Conservation (phyloP, 2,113 vertebrate genomes). For the Colossoma macropomum region DNA sequence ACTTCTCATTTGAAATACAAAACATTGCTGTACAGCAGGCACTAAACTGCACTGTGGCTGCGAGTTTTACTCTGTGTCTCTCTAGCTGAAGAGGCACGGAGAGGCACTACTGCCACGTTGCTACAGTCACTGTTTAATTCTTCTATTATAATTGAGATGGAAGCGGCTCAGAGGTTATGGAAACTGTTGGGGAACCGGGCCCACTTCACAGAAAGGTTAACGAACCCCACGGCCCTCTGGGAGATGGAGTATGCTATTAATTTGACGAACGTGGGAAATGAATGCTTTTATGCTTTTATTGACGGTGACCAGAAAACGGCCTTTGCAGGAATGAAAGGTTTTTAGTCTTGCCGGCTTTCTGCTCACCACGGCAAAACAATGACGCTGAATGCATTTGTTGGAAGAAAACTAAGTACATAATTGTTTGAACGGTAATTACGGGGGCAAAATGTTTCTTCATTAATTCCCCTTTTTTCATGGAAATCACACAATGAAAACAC, state of each 20-base stretch:
- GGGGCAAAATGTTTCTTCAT: conserved; percentile 84
- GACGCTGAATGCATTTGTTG: conserved; percentile 84
- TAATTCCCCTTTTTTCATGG: conserved; percentile 78
- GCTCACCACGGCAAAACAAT: conserved; percentile 80
- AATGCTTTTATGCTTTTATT: conserved; percentile 90
- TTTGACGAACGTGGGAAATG: conserved; percentile 88
- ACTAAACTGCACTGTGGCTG: conserved; percentile 19
- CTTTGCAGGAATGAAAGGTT: conserved; percentile 87
- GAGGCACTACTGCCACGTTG: conserved; percentile 79
- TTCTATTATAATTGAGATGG: conserved; percentile 86
- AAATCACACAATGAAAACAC: conserved; percentile 69
- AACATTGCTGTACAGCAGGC: not conserved
- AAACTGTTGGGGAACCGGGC: conserved; percentile 82
- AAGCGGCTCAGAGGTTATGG: conserved; percentile 81
- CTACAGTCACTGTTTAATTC: conserved; percentile 80
- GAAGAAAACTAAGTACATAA: conserved; percentile 87
- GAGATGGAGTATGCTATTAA: conserved; percentile 87
- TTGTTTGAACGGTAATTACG: conserved; percentile 83
- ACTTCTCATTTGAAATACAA: conserved; percentile 41
- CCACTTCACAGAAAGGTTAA: conserved; percentile 85
- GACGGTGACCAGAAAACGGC: conserved; percentile 83
- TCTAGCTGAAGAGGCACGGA: conserved; percentile 79
- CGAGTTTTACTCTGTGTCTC: conserved; percentile 37
- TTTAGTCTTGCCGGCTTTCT: conserved; percentile 83
- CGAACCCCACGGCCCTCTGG: conserved; percentile 84